Evolutionary conservation across 2,113 vertebrate species (phyloP).

Genomic region (Ivindomyrus marchei): DNA sequence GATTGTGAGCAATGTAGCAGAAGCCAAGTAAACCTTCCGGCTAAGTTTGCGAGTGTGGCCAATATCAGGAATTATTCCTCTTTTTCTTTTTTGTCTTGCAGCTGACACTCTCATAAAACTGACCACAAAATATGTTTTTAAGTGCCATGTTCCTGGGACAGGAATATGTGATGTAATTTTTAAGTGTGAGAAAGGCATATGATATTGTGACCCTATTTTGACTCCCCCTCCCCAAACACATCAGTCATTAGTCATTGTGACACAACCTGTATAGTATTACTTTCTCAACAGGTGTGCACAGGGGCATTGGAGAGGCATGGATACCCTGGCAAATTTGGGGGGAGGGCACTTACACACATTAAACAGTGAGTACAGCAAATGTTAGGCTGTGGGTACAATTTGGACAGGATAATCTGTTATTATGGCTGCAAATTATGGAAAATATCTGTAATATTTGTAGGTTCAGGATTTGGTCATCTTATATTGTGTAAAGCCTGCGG

Average conservation of each 20-base stretch:
- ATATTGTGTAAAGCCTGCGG: not conserved
- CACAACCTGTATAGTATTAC: not conserved
- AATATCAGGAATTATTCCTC: not conserved
- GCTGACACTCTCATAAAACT: not conserved
- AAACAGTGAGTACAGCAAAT: not conserved
- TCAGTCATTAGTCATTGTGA: not conserved
- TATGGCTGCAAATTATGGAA: not conserved
- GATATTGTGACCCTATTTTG: not conserved
- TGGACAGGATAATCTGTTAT: not conserved
- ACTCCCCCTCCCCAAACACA: not conserved
- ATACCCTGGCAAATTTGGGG: not conserved
- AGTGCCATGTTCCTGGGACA: not conserved
- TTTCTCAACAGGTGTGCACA: not conserved
- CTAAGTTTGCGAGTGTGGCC: not conserved
- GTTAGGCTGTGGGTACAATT: not conserved
- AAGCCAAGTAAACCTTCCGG: not conserved
- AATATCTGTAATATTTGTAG: not conserved
- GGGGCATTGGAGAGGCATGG: not conserved
- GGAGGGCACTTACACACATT: not conserved
- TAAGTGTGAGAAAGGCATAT: not conserved
- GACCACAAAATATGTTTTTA: not conserved
- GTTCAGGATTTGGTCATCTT: not conserved
- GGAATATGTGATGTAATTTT: not conserved
- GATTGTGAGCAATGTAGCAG: not conserved
- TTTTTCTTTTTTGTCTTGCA: not conserved